Evolutionary conservation across 2,113 vertebrate species (phyloP).

Genomic region (Theristicus caerulescens): DNA sequence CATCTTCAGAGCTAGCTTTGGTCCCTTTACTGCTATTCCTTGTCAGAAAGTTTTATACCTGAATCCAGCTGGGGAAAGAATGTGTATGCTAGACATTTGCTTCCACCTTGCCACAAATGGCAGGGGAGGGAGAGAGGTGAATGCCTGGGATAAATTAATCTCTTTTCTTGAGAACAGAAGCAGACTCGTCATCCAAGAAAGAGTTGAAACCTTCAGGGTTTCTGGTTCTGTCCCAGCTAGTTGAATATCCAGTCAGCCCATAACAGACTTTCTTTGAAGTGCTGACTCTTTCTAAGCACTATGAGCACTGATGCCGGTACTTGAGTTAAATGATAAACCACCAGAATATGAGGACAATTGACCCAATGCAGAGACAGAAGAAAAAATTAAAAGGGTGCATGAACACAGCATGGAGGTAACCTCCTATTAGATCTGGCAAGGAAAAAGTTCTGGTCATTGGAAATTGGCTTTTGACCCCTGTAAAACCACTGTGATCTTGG

Average conservation of each 20-base stretch:
- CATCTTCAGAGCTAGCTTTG: constrained; percentile 49
- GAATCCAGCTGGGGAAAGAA: constrained; percentile 53
- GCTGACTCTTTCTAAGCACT: neutral
- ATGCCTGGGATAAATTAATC: neutral
- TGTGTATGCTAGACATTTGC: constrained; percentile 59
- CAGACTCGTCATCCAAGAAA: neutral
- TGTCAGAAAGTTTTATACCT: constrained; percentile 71
- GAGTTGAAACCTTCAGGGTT: neutral
- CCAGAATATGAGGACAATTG: neutral
- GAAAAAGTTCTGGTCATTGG: neutral
- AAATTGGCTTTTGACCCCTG: neutral
- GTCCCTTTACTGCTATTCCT: constrained; percentile 66
- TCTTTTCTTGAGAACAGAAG: neutral
- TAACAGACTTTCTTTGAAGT: neutral
- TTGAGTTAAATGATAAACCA: neutral
- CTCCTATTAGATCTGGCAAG: neutral
- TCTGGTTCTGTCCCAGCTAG: neutral
- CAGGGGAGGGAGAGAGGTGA: constrained; percentile 6
- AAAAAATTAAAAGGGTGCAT: neutral
- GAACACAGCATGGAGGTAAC: neutral
- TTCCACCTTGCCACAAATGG: constrained; percentile 62
- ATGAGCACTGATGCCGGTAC: neutral
- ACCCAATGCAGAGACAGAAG: neutral
- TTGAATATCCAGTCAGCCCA: neutral
- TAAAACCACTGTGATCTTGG: neutral